Percentiles rank a stretch among this genome's conserved stretches.
Conservation (phyloP, 2,113 vertebrate genomes). For the Myodes glareolus region DNA sequence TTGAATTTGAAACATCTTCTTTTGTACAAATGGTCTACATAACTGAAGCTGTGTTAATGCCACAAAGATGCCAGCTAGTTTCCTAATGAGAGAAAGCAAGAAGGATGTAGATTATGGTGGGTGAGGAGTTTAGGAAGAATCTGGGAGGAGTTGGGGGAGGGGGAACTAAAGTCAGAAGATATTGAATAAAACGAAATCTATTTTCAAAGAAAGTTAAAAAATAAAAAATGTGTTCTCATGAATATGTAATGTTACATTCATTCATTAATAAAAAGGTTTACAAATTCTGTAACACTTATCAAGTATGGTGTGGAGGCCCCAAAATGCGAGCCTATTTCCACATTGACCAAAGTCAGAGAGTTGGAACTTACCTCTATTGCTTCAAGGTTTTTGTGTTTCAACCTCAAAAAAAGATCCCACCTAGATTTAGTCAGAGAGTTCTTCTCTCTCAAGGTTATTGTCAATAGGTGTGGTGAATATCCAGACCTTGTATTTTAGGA, state of each 20-base stretch:
- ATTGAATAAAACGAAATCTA: not conserved
- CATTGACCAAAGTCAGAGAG: too few relatives aligned
- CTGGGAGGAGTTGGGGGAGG: not conserved
- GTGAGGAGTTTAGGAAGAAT: not conserved
- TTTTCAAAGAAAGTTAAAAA: not conserved
- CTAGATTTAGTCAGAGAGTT: too few relatives aligned
- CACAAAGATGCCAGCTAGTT: not conserved
- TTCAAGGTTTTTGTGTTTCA: too few relatives aligned
- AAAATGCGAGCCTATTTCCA: too few relatives aligned
- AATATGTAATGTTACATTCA: not conserved
- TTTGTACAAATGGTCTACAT: not conserved
- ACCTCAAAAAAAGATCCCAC: too few relatives aligned
- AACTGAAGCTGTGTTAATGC: not conserved
- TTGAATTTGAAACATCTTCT: not conserved
- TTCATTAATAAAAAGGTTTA: slow-evolving; percentile 15
- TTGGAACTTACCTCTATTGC: too few relatives aligned
- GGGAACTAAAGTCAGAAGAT: not conserved
- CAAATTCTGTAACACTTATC: not conserved
- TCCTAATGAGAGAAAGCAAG: not conserved
- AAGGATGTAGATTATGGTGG: not conserved
- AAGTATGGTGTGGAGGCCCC: not conserved
- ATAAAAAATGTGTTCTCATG: not conserved
- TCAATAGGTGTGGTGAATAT: too few relatives aligned
- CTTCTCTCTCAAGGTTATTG: too few relatives aligned
- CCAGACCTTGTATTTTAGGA: too few relatives aligned